Evolutionary conservation across 2,113 vertebrate genomes (phyloP).

Genomic region (Phocoena phocoena): DNA sequence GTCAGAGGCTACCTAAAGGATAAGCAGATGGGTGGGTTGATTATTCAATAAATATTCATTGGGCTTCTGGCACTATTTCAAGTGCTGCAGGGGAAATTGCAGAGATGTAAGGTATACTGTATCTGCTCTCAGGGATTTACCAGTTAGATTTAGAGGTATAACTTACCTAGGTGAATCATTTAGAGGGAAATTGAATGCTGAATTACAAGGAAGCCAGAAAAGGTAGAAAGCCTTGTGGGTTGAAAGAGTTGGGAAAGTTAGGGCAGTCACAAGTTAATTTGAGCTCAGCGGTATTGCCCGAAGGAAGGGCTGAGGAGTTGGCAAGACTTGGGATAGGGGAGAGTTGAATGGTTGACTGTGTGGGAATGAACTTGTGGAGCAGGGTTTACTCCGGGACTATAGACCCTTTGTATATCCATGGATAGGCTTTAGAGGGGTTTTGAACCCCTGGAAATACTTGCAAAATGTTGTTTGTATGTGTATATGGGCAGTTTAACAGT

Average conservation of each 20-base stretch:
- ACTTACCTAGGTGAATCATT: background rate
- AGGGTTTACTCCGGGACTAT: background rate
- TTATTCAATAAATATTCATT: background rate
- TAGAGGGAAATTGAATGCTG: background rate
- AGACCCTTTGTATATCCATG: background rate
- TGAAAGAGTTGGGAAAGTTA: background rate
- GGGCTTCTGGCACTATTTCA: background rate
- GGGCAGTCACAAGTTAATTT: background rate
- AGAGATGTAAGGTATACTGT: background rate
- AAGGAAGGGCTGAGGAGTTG: conserved; percentile 5
- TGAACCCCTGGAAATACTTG: background rate
- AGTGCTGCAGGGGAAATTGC: background rate
- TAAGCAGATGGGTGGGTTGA: background rate
- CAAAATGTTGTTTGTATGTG: background rate
- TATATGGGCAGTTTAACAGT: background rate
- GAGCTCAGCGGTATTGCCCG: background rate
- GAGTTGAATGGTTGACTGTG: background rate
- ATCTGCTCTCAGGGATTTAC: background rate
- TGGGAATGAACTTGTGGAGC: background rate
- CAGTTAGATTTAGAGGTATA: background rate
- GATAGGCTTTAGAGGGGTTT: background rate
- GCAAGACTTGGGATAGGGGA: background rate
- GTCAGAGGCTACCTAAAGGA: background rate
- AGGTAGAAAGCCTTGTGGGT: background rate
- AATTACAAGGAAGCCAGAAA: background rate